Conservation (phyloP, 2,888 invertebrate species). For the Drosophila rellima region DNA sequence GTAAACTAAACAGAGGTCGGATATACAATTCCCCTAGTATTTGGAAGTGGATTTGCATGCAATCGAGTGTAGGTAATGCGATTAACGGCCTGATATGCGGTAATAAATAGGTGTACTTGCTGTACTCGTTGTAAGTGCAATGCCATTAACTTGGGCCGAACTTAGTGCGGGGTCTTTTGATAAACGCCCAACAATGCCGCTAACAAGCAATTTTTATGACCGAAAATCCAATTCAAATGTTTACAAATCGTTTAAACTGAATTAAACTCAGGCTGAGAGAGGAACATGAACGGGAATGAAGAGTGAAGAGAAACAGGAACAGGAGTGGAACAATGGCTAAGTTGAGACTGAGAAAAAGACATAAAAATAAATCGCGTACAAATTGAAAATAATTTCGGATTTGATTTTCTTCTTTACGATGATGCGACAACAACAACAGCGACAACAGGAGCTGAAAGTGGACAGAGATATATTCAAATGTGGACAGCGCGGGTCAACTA, state of each 20-base stretch:
- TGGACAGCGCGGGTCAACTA: constrained; percentile 59
- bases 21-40: constrained; percentile 11
- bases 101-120: constrained; percentile 70
- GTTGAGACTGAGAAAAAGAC: constrained; percentile 61
- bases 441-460: constrained; percentile 39
- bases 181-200: constrained; percentile 67
- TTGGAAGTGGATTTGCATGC: constrained; percentile 44
- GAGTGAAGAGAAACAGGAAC: constrained; percentile 1
- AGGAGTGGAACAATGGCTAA: constrained; percentile 42
- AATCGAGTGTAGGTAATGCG: constrained; percentile 75
- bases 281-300: not conserved
- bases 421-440: constrained; percentile 63
- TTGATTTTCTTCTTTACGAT: constrained; percentile 83
- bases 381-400: constrained; percentile 85
- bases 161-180: constrained; percentile 52
- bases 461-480: constrained; percentile 61
- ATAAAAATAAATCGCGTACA: constrained; percentile 85
- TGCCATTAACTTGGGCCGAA: constrained; percentile 61
- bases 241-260: constrained; percentile 84
- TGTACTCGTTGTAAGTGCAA: constrained; percentile 56
- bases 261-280: constrained; percentile 19
- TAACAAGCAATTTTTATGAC: constrained; percentile 78
- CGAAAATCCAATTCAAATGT: constrained; percentile 84
- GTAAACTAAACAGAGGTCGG: constrained; percentile 25
- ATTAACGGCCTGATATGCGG: constrained; percentile 71